Conservation (phyloP, 2,113 vertebrate species). For the Ceratotherium simum region DNA sequence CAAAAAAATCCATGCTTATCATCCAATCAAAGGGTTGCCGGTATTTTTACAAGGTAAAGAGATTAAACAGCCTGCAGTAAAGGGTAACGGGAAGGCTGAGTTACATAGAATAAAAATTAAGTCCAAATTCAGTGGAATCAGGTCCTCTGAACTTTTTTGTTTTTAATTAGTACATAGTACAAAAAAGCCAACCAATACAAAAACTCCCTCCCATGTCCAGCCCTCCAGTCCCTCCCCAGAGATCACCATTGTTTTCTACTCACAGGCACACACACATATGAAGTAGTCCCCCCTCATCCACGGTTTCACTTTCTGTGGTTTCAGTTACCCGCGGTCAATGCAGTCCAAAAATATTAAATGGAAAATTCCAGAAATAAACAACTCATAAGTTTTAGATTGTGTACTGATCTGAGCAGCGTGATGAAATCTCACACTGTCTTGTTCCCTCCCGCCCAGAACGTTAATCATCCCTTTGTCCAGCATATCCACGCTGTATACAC, state of each 20-base stretch:
- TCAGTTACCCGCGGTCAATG: too few species aligned
- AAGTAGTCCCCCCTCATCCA: too few species aligned
- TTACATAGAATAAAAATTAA: not conserved
- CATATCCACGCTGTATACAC: too few species aligned
- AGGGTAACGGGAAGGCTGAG: not conserved
- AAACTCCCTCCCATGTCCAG: not conserved
- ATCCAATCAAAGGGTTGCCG: not conserved
- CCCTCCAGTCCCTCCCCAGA: not conserved
- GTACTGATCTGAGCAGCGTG: too few species aligned
- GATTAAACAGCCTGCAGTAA: not conserved
- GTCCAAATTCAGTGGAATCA: not conserved
- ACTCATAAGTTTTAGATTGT: too few species aligned
- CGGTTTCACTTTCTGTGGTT: too few species aligned
- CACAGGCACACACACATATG: too few species aligned
- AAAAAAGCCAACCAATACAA: not conserved
- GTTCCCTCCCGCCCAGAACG: too few species aligned
- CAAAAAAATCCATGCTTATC: not conserved
- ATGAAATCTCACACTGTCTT: too few species aligned
- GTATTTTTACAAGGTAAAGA: not conserved
- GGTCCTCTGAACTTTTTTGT: not conserved
- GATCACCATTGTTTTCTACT: not conserved
- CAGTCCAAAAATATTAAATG: too few species aligned
- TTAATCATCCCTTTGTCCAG: too few species aligned
- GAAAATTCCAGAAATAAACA: too few species aligned
- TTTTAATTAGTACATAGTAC: not conserved